These are phyloP conservation scores for Syngnathus scovelli DNA, from an alignment of 2,113 vertebrate genomes.

Conservation along the genomic window DNA sequence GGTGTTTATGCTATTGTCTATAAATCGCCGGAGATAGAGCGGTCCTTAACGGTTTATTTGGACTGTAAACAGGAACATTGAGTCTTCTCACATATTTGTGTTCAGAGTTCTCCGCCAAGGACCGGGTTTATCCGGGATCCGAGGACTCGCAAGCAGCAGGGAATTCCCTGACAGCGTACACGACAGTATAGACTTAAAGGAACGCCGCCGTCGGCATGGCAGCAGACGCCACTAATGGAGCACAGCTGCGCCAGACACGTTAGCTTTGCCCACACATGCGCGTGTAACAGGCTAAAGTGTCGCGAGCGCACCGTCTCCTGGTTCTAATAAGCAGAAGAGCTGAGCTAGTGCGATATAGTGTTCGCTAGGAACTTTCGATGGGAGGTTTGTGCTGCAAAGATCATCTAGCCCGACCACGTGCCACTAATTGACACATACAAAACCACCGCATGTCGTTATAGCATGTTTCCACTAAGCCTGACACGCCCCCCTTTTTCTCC, in stretches of 20 bases:
- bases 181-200: constrained; percentile 13
- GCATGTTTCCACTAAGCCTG: constrained; percentile 43
- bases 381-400: constrained; percentile 41
- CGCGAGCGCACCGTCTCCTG: constrained; percentile 37
- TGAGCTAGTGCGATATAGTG: constrained; percentile 37
- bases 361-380: constrained; percentile 33
- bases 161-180: constrained; percentile 28
- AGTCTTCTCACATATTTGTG: constrained; percentile 7
- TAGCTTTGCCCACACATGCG: constrained; percentile 55
- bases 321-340: constrained; percentile 56
- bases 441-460: constrained; percentile 22
- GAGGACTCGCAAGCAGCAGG: constrained; percentile 6
- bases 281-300: constrained; percentile 40
- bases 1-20: constrained; percentile 39
- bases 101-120: neutral
- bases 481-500: constrained; percentile 13
- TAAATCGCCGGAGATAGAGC: constrained; percentile 30
- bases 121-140: constrained; percentile 11
- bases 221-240: constrained; percentile 64
- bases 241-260: constrained; percentile 60
- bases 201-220: constrained; percentile 43
- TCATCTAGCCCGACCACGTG: constrained; percentile 30
- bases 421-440: constrained; percentile 31
- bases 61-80: constrained; percentile 28
- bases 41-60: constrained; percentile 38